A percentile compares a stretch with the other conserved stretches of the same genome.
phyloP scores from a whole-genome alignment of 2,113 vertebrate species.

The Notarius quadriscutis region DNA sequence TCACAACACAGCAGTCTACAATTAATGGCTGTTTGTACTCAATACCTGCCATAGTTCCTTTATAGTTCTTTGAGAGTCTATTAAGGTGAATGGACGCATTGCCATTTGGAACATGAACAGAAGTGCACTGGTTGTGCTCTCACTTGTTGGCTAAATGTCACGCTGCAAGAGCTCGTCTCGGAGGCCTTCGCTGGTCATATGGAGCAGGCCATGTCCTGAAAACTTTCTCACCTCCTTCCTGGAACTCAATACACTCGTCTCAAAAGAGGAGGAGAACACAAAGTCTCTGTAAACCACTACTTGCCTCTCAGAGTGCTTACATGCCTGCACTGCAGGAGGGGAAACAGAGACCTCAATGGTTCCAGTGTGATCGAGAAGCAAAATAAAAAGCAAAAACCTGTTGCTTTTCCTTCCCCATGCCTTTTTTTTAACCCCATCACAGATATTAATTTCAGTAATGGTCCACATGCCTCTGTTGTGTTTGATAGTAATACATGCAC shows the following conservation, averaged over 20 bases:
- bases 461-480: neutral
- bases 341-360: conserved; percentile 40
- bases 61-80: conserved; percentile 22
- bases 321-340: conserved; percentile 32
- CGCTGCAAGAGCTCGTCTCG: conserved; percentile 50
- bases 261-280: conserved; percentile 45
- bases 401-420: neutral
- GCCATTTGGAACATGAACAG: conserved; percentile 50
- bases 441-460: conserved; percentile 1
- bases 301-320: conserved; percentile 31
- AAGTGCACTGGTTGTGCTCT: conserved; percentile 49
- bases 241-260: conserved; percentile 46
- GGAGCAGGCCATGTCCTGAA: conserved; percentile 50
- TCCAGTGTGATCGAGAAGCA: conserved; percentile 17
- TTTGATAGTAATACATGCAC: neutral
- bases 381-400: conserved; percentile 31
- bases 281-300: conserved; percentile 39
- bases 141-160: conserved; percentile 52
- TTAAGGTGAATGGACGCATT: conserved; percentile 34
- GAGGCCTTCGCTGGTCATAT: conserved; percentile 50
- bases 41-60: conserved; percentile 14
- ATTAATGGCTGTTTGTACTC: conserved; percentile 13
- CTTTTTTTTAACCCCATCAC: neutral
- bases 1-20: neutral
- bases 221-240: conserved; percentile 51